Conservation (phyloP, 2,113 vertebrate species). For the Sminthopsis crassicaudata region DNA sequence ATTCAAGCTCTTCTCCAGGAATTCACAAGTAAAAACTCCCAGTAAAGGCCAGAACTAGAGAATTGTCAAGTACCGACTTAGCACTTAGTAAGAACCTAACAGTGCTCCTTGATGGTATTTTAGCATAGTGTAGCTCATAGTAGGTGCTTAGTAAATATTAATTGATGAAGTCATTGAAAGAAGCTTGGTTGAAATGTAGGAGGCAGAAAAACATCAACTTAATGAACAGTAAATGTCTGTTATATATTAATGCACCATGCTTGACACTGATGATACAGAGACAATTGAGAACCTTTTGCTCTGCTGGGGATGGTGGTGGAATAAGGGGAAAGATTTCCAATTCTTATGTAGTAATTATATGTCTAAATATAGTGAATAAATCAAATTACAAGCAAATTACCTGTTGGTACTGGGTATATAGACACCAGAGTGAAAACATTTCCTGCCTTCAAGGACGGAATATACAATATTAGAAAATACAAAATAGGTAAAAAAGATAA, state of each 20-base stretch:
- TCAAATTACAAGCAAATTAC: background rate
- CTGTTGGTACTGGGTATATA: background rate
- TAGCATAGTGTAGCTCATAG: background rate
- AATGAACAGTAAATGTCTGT: background rate
- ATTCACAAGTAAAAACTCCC: too few relatives aligned
- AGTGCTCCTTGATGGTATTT: background rate
- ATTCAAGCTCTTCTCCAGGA: too few relatives aligned
- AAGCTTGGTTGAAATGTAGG: background rate
- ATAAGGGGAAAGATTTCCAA: background rate
- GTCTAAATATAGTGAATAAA: background rate
- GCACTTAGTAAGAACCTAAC: too few relatives aligned
- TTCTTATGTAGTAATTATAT: background rate
- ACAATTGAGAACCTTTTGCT: background rate
- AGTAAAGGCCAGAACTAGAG: too few relatives aligned
- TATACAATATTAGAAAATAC: background rate
- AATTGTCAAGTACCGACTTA: too few relatives aligned
- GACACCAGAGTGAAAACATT: background rate
- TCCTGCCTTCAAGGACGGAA: background rate
- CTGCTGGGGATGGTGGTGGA: background rate
- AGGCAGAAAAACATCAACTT: background rate
- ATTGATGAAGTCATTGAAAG: background rate
- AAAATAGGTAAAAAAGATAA: background rate
- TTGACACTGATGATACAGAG: background rate
- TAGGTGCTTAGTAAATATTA: background rate
- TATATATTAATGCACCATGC: background rate